Conservation (phyloP, 2,888 invertebrate species). For the Himalopsyche anomala region DNA sequence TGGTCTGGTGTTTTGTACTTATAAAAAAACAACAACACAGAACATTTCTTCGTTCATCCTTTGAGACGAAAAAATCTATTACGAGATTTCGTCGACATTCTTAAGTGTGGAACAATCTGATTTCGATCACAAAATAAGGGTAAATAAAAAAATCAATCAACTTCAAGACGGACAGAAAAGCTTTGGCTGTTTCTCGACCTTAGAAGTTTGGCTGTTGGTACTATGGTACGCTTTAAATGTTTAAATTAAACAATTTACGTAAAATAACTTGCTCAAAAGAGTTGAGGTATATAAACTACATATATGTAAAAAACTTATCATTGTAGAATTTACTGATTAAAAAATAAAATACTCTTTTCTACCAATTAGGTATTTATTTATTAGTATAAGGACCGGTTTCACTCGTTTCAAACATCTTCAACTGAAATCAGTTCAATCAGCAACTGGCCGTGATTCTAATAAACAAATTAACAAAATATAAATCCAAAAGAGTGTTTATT, state of each 20-base stretch:
- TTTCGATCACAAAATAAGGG: slow-evolving; percentile 9
- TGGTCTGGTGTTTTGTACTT: slow-evolving; percentile 1
- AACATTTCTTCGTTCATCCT: background rate
- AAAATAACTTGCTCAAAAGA: too few relatives aligned
- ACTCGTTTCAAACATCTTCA: too few relatives aligned
- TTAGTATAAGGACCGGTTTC: too few relatives aligned
- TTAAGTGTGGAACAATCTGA: slow-evolving; percentile 35
- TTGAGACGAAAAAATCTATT: slow-evolving; percentile 6
- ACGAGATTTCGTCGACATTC: slow-evolving; percentile 28
- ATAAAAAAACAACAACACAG: background rate
- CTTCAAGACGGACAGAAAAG: background rate
- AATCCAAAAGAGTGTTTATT: too few relatives aligned
- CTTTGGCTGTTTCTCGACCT: slow-evolving; percentile 32
- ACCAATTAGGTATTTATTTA: too few relatives aligned
- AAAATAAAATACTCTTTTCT: too few relatives aligned
- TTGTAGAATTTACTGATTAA: too few relatives aligned
- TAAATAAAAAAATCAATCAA: slow-evolving; percentile 39
- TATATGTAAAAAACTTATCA: too few relatives aligned
- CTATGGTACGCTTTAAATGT: background rate
- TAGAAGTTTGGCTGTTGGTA: background rate
- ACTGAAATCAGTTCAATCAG: too few relatives aligned
- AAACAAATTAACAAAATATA: too few relatives aligned
- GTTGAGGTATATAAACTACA: too few relatives aligned
- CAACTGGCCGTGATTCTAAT: too few relatives aligned
- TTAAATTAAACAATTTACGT: background rate